These are phyloP conservation scores for Xylota sylvarum DNA, from an alignment of 2,888 invertebrate species.

Conservation along the genomic window DNA sequence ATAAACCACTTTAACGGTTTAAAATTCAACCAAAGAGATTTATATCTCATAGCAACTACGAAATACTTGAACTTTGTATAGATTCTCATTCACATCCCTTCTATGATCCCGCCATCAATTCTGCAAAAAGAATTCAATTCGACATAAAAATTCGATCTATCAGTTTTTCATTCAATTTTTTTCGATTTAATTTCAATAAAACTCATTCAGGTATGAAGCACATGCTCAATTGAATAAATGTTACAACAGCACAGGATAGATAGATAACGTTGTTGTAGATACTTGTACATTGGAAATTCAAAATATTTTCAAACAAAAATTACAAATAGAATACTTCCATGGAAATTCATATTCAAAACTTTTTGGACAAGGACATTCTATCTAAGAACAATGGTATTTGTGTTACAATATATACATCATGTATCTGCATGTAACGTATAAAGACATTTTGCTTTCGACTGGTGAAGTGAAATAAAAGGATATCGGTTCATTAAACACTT, in stretches of 20 bases:
- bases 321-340: not conserved
- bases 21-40: not conserved
- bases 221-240: conserved; percentile 44
- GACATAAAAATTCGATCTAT: not conserved
- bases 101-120: not conserved
- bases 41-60: not conserved
- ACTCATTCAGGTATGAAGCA: conserved; percentile 30
- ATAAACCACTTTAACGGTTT: too few relatives aligned
- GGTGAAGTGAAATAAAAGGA: conserved; percentile 21
- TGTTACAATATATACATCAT: not conserved
- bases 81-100: not conserved
- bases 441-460: not conserved
- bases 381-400: not conserved
- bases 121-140: not conserved
- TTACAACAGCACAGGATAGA: not conserved
- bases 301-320: not conserved
- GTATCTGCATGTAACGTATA: not conserved
- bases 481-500: conserved; percentile 20
- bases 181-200: conserved; percentile 6
- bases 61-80: not conserved
- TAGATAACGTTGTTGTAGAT: not conserved
- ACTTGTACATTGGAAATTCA: not conserved
- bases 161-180: not conserved
- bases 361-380: not conserved
- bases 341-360: conserved; percentile 1